These are phyloP conservation scores for Mylabris phalerata DNA, from an alignment of 1,140 invertebrate species.

Conservation along the genomic window DNA sequence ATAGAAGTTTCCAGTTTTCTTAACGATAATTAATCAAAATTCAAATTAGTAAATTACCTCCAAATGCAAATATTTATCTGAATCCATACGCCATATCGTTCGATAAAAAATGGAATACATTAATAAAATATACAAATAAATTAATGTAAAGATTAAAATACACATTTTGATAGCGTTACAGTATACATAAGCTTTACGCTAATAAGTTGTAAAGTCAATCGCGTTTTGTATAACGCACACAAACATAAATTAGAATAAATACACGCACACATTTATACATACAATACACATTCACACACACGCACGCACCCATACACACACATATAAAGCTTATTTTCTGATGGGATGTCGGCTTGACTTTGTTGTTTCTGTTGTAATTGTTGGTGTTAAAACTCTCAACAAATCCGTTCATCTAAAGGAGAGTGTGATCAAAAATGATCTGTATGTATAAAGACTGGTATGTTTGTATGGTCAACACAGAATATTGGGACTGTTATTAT, in stretches of 20 bases:
- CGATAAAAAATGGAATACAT: no score
- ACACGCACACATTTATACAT: no score
- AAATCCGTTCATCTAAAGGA: constrained; percentile 14
- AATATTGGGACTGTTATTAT: constrained; percentile 5
- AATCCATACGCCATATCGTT: constrained; percentile 9
- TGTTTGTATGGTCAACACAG: not conserved
- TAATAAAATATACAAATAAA: constrained; percentile 2
- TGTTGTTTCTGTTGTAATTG: not conserved
- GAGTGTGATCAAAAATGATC: constrained; percentile 15
- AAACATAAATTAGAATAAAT: not conserved
- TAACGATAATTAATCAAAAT: not conserved
- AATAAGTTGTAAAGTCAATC: constrained; percentile 1
- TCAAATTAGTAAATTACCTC: constrained; percentile 6
- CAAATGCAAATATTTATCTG: constrained; percentile 1
- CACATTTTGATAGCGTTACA: not conserved
- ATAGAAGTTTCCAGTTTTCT: no score
- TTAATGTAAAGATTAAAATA: constrained; percentile 2
- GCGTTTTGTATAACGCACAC: constrained; percentile 1
- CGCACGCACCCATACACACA: no score
- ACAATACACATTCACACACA: no score
- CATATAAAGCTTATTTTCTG: constrained; percentile 6
- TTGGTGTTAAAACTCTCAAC: not conserved
- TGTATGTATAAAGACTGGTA: no score
- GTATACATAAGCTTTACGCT: constrained; percentile 3
- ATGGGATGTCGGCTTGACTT: constrained; percentile 15